Evolutionary conservation across 2,888 invertebrate species (phyloP).

Genomic region (Heteromurus nitidus): DNA sequence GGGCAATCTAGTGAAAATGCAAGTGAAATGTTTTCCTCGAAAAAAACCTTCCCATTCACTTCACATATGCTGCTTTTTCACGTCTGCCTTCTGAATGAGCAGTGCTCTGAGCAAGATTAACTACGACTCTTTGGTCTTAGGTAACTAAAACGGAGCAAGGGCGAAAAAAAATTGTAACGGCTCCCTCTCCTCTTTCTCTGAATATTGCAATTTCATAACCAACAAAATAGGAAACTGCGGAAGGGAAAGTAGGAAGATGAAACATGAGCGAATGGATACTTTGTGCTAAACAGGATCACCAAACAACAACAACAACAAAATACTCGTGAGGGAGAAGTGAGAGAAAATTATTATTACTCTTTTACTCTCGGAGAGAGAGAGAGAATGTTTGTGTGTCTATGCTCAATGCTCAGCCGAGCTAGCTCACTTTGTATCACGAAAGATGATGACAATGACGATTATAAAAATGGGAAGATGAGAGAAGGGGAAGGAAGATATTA

Average conservation of each 20-base stretch:
- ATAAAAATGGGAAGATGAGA: slow-evolving; percentile 13
- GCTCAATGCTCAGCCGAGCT: not conserved
- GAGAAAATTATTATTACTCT: slow-evolving; percentile 3
- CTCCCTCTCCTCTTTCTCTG: not conserved
- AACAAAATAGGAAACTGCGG: slow-evolving; percentile 6
- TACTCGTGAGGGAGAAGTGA: not conserved
- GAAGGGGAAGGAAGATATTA: not conserved
- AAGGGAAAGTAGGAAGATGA: not conserved
- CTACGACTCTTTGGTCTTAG: no score
- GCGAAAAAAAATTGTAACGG: not conserved
- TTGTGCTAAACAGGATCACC: not conserved
- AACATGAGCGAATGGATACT: not conserved
- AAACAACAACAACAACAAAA: not conserved
- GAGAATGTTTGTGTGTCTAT: not conserved
- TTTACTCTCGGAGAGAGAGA: not conserved
- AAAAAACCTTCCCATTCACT: no score
- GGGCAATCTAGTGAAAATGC: slow-evolving; percentile 12
- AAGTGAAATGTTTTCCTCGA: no score
- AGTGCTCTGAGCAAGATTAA: no score
- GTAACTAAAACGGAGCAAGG: not conserved
- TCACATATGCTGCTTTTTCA: not conserved
- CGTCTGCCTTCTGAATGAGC: not conserved
- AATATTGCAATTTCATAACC: slow-evolving; percentile 9
- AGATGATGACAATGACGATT: not conserved
- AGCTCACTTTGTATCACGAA: not conserved